Evolutionary conservation across 2,113 vertebrate species (phyloP), one percentile per base, ranked within the genome.

Genomic region (Poeciliopsis turrubarensis): DNA sequence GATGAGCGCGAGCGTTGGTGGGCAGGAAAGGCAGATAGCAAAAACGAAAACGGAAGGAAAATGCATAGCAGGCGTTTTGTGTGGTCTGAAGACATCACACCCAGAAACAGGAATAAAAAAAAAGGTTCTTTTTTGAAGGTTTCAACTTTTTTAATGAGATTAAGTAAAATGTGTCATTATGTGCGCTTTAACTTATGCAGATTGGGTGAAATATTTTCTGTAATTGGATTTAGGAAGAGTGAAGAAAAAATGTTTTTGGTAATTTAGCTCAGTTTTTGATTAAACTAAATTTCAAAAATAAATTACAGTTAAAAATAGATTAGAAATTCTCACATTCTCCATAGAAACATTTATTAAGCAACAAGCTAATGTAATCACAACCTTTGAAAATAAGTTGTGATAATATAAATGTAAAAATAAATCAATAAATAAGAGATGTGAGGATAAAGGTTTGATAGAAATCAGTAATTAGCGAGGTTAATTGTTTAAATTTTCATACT

Each of bases 1-100:
- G 87, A 93, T 92, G 89, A 74, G 81, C 60, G 85, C 44, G 30
- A 31, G 65, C 26, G n/a, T 60, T 5, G n/a, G 89, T 79, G 76
- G 79, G 67, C 83, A 78, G 68, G 73, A 65, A 66, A 61, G 79
- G 81, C 68, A 25, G 65, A 25, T 65, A 67, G 68, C 62, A 63
- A 34, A 44, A 63, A 64, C 61, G 69, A 73, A 71, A 68, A 37
- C 11, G 65, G 73, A 74, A 31, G 62, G 27, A 80, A 89, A 90
- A 78, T 83, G 89, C 86, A 32, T 12, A 76, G 72, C 69, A 60
- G 54, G 81, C 86, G 30, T 80, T 90, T 88, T 85, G 75, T 71
- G 67, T 54, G 71, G 60, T 81, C 77, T 47, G n/a, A 29, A 73
- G 60, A 84, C 62, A 66, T 70, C 73, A 71, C 57, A 78, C 54